Evolutionary conservation across 2,888 invertebrate genomes (phyloP).

Genomic region (Carabus problematicus): DNA sequence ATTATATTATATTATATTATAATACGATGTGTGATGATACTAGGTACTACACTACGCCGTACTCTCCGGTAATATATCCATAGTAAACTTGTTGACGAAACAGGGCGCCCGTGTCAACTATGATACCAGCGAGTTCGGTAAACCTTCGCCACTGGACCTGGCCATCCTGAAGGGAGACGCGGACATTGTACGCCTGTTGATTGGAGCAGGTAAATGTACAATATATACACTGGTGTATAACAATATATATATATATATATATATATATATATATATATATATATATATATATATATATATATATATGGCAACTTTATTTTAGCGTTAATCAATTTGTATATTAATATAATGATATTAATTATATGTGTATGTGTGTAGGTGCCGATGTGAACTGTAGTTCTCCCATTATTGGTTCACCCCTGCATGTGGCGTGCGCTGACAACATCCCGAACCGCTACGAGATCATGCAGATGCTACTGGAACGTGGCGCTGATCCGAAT

Average conservation of each 20-base stretch:
- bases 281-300: too few species aligned
- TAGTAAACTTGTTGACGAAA: slow-evolving; percentile 81
- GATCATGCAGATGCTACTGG: slow-evolving; percentile 68
- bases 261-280: too few species aligned
- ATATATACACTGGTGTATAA: too few species aligned
- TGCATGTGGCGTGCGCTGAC: slow-evolving; percentile 85
- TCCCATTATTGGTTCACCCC: slow-evolving; percentile 80
- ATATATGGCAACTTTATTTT: not conserved
- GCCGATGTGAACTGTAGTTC: slow-evolving; percentile 82
- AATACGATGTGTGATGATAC: slow-evolving; percentile 46
- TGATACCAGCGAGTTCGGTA: slow-evolving; percentile 66
- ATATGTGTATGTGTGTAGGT: slow-evolving; percentile 60
- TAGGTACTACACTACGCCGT: slow-evolving; percentile 83
- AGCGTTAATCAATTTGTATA: not conserved
- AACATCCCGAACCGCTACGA: slow-evolving; percentile 71
- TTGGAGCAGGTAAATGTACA: slow-evolving; percentile 66
- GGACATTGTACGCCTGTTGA: slow-evolving; percentile 72
- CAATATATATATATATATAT: too few species aligned
- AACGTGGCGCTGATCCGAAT: slow-evolving; percentile 78
- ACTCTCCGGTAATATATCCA: slow-evolving; percentile 74
- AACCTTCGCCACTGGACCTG: slow-evolving; percentile 79
- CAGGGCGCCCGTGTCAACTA: slow-evolving; percentile 81
- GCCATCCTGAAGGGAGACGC: slow-evolving; percentile 85
- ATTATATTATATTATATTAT: slow-evolving; percentile 13
- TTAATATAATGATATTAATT: slow-evolving; percentile 8